phyloP scores from a whole-genome alignment of 2,113 vertebrate genomes.

The Mustelus asterias region DNA sequence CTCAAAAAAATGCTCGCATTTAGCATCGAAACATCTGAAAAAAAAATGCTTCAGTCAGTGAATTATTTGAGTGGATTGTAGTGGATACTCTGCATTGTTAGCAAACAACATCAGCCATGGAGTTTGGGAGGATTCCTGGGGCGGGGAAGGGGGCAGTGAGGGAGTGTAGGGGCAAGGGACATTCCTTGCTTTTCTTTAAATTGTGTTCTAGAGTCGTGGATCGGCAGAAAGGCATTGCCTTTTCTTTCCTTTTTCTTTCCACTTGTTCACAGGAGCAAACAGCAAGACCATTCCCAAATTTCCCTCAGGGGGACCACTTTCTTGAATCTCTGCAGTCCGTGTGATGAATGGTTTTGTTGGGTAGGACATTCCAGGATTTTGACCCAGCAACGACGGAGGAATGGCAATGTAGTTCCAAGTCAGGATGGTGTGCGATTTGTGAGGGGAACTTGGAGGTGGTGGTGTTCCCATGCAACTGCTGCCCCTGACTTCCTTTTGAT shows the following conservation, averaged over 20 bases:
- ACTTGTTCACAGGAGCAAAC: neutral
- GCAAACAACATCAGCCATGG: neutral
- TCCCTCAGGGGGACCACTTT: neutral
- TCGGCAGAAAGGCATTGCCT: neutral
- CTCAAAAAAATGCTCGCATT: constrained; percentile 5
- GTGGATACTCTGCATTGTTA: neutral
- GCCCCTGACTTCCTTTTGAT: neutral
- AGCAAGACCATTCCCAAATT: neutral
- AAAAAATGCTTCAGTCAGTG: neutral
- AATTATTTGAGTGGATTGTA: neutral
- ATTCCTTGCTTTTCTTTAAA: neutral
- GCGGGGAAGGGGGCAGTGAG: too few relatives aligned
- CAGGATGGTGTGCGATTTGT: neutral
- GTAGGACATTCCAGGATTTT: neutral
- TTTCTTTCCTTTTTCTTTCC: neutral
- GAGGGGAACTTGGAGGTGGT: too few relatives aligned
- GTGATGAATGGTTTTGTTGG: neutral
- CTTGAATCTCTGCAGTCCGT: neutral
- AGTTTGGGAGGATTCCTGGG: neutral
- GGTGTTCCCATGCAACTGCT: neutral
- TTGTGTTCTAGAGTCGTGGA: neutral
- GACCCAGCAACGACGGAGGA: neutral
- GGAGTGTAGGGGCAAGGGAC: neutral
- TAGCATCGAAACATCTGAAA: constrained; percentile 15
- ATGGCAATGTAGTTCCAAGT: neutral